Evolutionary conservation across 1,140 invertebrate genomes (phyloP), one percentile per base, ranked within the genome.

Genomic region (Nylanderia fulva): DNA sequence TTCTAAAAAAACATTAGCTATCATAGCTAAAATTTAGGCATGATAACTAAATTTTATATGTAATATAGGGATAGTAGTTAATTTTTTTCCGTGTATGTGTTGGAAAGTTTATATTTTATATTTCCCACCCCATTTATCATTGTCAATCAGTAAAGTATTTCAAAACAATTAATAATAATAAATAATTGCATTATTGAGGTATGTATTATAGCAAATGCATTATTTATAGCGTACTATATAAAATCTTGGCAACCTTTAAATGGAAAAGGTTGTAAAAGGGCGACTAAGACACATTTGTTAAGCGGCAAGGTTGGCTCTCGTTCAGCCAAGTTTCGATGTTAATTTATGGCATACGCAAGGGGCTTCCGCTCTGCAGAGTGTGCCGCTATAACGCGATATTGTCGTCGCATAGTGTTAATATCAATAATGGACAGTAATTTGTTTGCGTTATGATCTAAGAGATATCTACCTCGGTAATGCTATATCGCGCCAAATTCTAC

Each of bases 221-320:
- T 82, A 82, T 82, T 82, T 82, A 80, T 80, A 71, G 52, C 11
- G 36, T 3, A 1, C 8, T 29, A 29, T 63, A 80, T 68, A 79
- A 79, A 66, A 58, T 72, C 77, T 72, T 82, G 77, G 77, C 77
- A 72, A 82, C 77, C 77, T 82, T 82, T 82, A 82, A 82, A 82
- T 82, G 66, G 77, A 82, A 82, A 82, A 82, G 77, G 77, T 82
- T 82, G 21, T 0, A 82, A 82, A 82, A 82, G 77, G 77, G 77
- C 77, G 66, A 80, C 52, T 58, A n/a, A n/a, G 8, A 60, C 77
- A 82, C 52, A 72, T 82, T 58, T 27, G 66, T 82, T 71, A 82
- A 82, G 77, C 66, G 39, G 39, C 52, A 72, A 72, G 36, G 52
- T n/a, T 71, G 66, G 77, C 77, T 71, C 24, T 45, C 27, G 77